Evolutionary conservation across 2,888 invertebrate species (phyloP), one percentile per base, ranked within the genome.

Genomic region (Melitaea athalia): DNA sequence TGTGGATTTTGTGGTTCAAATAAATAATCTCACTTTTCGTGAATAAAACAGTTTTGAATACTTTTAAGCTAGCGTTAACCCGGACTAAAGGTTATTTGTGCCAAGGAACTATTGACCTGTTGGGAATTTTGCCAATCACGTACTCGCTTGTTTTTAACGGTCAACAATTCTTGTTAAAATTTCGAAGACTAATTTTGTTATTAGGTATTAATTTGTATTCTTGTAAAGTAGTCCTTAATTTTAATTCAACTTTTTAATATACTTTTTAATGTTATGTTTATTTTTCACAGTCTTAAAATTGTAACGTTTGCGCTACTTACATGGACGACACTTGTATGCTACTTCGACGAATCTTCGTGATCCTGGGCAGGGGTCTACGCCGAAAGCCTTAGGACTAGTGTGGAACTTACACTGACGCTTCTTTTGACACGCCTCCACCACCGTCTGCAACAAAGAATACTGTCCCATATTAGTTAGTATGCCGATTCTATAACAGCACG

Each of bases 301-400:
- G 3, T 1, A 49, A 61, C 11, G n/a, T 33, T 33, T 59, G 64
- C 55, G 63, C 84, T 50, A 96, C 97, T 97, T 94, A 99, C 99
- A 97, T 83, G 99, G 99, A 89, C 97, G 95, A 94, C 99, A 99
- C 92, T 98, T 98, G 93, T 98, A 99, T 78, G 97, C 97, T 75
- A 99, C 97, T 93, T 98, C 98, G 76, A 98, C 97, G 93, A 98
- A 98, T 90, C 99, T 98, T 75, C 96, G 94, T 70, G 97, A 95
- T 31, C 96, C 96, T 12, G 98, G 98, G 85, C 99, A 99, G 0
- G 98, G 98, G 92, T 99, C 98, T 57, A 95, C 95, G 33, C 97
- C 97, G 82, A 98, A 97, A 60, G 97, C 96, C 84, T 96, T 95
- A n/a, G 98, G 96, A 80, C 96, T 96, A 64, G 98, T 97, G 85